Evolutionary conservation across 1,140 invertebrate genomes (phyloP), one percentile per base, ranked within the genome.

Genomic region (Bombus breviceps): DNA sequence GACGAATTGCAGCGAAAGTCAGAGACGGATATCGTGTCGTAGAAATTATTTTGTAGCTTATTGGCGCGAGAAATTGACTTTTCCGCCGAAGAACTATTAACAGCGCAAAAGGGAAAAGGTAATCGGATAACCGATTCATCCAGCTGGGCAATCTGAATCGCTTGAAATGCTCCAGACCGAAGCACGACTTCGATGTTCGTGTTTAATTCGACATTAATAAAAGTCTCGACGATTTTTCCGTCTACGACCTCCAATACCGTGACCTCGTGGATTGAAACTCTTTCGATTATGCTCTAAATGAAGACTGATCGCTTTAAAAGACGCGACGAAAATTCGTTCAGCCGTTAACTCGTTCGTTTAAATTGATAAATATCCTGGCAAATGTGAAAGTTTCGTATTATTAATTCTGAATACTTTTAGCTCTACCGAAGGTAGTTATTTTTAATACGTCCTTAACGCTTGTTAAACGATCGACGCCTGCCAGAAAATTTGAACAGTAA

Each of bases 31-130:
- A 25, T 13, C 12, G 13, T 13, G 15, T 12, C n/a, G 76, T 32
- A 57, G 83, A 13, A 84, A 84, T 77, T 73, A 73, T 64, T 81
- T 64, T 28, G 77, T 80, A 69, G 66, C 47, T 39, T 84, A 77
- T 75, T 75, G 72, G 59, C 41, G 57, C 81, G 72, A 66, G 72
- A 75, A 82, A 82, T 75, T 41, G 39, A 82, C 71, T 82, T 83
- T 76, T 53, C 43, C 64, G 22, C 15, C 32, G 47, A 12, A n/a
- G 59, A 32, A 57, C 62, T 79, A 79, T 79, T 78, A 79, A n/a
- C 53, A 25, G 47, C 34, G 76, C 10, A 3, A 62, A 62, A 34
- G 68, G 47, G 28, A n/a, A 39, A 71, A 25, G 76, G 12, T 71
- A 79, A 79, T 68, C 59, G 72, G 72, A 83, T 68, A 73, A 83